Base-by-base conservation (phyloP, 2,113 vertebrate species). In the Passer montanus region DNA sequence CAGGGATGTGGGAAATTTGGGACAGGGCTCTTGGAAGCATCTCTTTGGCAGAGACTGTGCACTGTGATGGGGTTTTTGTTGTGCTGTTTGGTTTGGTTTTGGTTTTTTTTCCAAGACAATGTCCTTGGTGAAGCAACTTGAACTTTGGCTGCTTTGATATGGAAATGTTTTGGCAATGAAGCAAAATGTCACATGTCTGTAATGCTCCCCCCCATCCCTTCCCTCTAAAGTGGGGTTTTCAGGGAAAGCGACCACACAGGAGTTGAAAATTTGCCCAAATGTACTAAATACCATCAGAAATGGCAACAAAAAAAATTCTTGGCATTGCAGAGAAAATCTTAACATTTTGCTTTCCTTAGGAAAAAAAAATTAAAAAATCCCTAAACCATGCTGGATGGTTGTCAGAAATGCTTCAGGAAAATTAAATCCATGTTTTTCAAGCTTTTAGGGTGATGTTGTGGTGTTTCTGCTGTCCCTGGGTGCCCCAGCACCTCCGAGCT, bases 121-220 rank as follows among this genome's bases (percentile, higher is more conserved):
- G 41, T 60, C 68, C 84, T 91, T 50, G 19, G 4, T 24, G 70
- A 23, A 85, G 15, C 47, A 64, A 70, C n/a, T 37, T 95, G 82
- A 94, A 85, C 94, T 88, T 95, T 91, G 82, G 46, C 1, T 28
- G 90, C 64, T 94, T 90, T 88, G 85, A 79, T 83, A 77, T 73
- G 87, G 88, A 95, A 92, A 96, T 88, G 33, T 53, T 92, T 62
- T 96, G 96, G 90, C 80, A 83, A 18, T 0, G 41, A 69, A 93
- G 85, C 18, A 76, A 95, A 96, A 90, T 46, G 72, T 58, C 62
- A 13, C 52, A 33, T 15, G 56, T 43, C 53, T 90, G 56, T 79
- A 76, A 83, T 16, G 15, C 0, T 41, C 6, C 9, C 4, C 24
- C 30, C 33, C 26, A 3, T 35, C 27, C 15, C 72, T 46, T 87